Evolutionary conservation across 92 coral and sea anemone genomes (phyloP), one percentile per base, ranked within the genome.

Genomic region (Epizoanthus rinbou): DNA sequence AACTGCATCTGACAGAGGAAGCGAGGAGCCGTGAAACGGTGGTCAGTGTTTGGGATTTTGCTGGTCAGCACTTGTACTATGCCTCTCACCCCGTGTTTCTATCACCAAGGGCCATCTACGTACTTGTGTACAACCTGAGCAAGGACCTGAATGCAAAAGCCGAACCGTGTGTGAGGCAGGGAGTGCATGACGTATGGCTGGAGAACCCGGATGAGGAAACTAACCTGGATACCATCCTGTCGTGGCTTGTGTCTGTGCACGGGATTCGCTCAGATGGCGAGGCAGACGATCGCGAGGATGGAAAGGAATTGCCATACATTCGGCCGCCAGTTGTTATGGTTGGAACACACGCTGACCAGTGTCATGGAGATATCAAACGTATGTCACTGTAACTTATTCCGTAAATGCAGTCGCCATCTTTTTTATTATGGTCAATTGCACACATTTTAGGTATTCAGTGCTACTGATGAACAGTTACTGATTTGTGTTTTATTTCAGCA

Each of bases 21-120:
- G 73, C 43, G 1, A 71, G 83, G 63, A 81, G 74, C 73, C 53
- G 88, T 6, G 92, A 93, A 56, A 88, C 92, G 23, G 90, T 89
- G 14, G 92, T 93, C 7, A 93, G 90, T 8, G 70, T 91, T n/a
- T 93, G 97, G 97, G 97, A 93, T 75, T 93, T 93, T 47, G 97
- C 97, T 15, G 97, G 97, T n/a, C 97, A 93, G 69, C 97, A 93
- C 56, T 69, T 93, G 54, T 93, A 93, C 81, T 93, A 93, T 65
- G 97, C 97, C 3, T 93, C 97, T 15, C 97, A 93, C 64, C 92
- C 97, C 23, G 97, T 93, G 85, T 93, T 93, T 76, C 59, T 93
- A 74, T 86, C 94, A 28, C 91, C 92, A 6, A 79, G 94, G 45
- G 97, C 97, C 5, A 85, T 93, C 52, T 93, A 93, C 78, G 87